Evolutionary conservation across 2,797 vertebrate species (phyloP), one percentile per base, ranked within the genome.

Genomic region (Eospalax fontanierii): DNA sequence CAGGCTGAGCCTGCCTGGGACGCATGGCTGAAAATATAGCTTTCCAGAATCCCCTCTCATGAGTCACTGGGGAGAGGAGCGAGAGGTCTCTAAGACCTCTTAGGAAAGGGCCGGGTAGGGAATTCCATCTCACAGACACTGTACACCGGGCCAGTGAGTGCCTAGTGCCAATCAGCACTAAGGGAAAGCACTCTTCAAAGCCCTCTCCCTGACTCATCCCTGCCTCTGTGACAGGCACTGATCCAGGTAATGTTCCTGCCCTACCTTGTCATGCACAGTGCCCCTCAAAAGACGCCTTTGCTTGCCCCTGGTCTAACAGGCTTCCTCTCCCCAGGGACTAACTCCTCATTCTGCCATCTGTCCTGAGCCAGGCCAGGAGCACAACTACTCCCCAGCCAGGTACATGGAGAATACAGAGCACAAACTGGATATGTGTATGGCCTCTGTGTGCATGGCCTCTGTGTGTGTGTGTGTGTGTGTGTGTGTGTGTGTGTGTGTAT

Each of bases 11-110:
- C 26, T 50, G 22, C 1, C 2, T 59, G 46, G 21, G 6, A n/a
- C 33, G 9, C 12, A 6, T 0, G 4, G 14, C 35, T 22, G 1
- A 3, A 38, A 61, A 24, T 6, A 1, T 0, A 6, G 35, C 4
- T 35, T 50, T 16, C 46, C 5, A 6, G 10, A 26, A 54, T 40
- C 35, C 11, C 22, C 28, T 80, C 61, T 71, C 40, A 66, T 12
- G 1, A 4, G n/a, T 59, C 50, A 2, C 0, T 33, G 54, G 33
- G n/a, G 74, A 22, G 18, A 35, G 38, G n/a, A 33, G 15, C 24
- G 54, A 18, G 26, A 33, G 28, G 57, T 3, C 4, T 40, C 10
- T 33, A 14, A 2, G 16, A 16, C 4, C 22, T 50, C 54, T 46
- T 43, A 38, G 71, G 6, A 33, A 73, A 73, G 50, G 28, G 21